Evolutionary conservation across 2,888 invertebrate species (phyloP).

Genomic region (Papilio protenor): DNA sequence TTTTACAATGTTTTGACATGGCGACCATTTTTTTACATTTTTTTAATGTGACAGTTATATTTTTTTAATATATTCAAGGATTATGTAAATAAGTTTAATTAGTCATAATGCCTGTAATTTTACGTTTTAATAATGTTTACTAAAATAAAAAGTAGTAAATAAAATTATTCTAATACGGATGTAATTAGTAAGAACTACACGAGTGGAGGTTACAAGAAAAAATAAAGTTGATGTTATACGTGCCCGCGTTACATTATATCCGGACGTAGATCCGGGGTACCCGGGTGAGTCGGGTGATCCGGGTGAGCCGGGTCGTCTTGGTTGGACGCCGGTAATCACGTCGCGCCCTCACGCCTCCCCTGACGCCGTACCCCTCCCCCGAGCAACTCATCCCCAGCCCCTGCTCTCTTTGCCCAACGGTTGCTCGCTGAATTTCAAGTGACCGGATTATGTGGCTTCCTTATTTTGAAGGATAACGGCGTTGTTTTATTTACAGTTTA

Average conservation of each 20-base stretch:
- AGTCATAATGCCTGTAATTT: conserved; percentile 6
- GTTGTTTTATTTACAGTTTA: conserved; percentile 35
- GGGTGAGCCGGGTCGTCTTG: conserved; percentile 65
- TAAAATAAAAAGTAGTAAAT: conserved; percentile 42
- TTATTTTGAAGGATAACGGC: conserved; percentile 42
- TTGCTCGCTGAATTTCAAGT: conserved; percentile 69
- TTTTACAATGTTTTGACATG: conserved; percentile 30
- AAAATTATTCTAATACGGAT: conserved; percentile 23
- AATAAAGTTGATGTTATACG: conserved; percentile 44
- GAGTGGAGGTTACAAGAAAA: conserved; percentile 31
- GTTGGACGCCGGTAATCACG: conserved; percentile 73
- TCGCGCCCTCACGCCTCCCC: conserved; percentile 74
- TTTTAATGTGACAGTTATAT: background rate
- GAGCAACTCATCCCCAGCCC: conserved; percentile 49
- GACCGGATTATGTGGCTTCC: conserved; percentile 60
- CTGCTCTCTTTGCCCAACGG: conserved; percentile 55
- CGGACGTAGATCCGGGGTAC: conserved; percentile 39
- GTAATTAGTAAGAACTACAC: conserved; percentile 21
- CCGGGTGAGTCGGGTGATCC: conserved; percentile 55
- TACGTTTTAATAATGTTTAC: conserved; percentile 10
- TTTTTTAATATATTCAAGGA: background rate
- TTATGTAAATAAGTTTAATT: background rate
- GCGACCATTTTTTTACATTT: conserved; percentile 12
- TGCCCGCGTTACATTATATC: conserved; percentile 44
- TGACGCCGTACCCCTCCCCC: conserved; percentile 49